Conservation (phyloP, 2,888 invertebrate species). For the Seladonia tumulorum region DNA sequence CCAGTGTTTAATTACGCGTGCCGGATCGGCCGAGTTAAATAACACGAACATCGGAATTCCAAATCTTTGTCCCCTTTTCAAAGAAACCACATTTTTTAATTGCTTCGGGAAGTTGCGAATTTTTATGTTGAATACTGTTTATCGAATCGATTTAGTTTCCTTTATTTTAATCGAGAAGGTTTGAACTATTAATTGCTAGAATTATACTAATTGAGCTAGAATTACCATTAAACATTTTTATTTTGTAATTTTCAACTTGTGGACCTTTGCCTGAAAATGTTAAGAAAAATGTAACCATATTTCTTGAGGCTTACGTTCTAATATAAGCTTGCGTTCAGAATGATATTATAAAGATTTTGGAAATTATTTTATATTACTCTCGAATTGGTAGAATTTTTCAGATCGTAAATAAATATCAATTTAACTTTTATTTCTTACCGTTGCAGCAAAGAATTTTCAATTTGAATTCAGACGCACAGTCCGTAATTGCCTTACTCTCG, state of each 20-base stretch:
- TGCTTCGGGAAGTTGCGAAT: background rate
- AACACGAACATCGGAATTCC: background rate
- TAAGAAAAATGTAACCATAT: no score
- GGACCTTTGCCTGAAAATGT: no score
- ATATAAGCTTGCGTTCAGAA: background rate
- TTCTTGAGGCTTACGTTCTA: no score
- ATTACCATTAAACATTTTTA: no score
- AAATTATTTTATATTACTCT: background rate
- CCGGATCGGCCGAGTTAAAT: constrained; percentile 43
- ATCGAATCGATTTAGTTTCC: no score
- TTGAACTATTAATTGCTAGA: no score
- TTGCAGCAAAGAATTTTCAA: background rate
- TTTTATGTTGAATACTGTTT: background rate
- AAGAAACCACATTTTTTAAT: background rate
- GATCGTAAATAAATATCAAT: background rate
- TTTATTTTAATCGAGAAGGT: no score
- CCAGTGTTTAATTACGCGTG: constrained; percentile 62
- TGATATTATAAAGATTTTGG: background rate
- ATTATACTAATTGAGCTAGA: no score
- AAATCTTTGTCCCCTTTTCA: background rate
- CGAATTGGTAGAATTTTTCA: background rate
- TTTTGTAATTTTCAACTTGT: background rate
- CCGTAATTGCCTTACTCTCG: background rate
- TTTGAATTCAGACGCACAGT: background rate
- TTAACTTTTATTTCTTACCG: background rate